Evolutionary conservation across 2,113 vertebrate species (phyloP).

Genomic region (Equus quagga): DNA sequence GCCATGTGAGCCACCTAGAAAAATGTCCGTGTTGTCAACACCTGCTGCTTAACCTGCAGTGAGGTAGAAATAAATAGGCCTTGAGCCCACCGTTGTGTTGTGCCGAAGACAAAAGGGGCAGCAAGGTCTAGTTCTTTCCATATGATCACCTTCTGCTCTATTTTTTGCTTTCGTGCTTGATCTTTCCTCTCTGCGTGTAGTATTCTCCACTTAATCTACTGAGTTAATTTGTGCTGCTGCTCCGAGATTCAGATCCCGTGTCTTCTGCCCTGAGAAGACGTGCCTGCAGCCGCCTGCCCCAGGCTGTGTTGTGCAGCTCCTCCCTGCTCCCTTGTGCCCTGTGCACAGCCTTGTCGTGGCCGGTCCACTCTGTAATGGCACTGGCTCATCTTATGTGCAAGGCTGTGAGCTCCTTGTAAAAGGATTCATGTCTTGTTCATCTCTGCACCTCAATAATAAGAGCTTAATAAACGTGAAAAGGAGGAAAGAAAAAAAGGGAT

Average conservation of each 20-base stretch:
- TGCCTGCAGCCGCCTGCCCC: not conserved
- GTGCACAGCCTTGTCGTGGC: not conserved
- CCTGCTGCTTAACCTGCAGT: not conserved
- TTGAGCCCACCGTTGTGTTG: not conserved
- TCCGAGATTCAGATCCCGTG: not conserved
- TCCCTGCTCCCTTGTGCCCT: not conserved
- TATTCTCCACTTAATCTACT: not conserved
- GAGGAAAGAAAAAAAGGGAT: not conserved
- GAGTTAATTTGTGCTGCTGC: not conserved
- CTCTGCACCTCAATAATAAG: not conserved
- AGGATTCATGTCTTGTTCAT: not conserved
- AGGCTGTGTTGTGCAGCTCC: accelerated
- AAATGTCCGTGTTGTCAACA: not conserved
- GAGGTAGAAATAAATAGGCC: not conserved
- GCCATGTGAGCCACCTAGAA: not conserved
- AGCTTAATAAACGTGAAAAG: not conserved
- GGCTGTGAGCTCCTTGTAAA: not conserved
- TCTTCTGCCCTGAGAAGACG: not conserved
- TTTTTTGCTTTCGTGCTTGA: not conserved
- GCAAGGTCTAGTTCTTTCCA: not conserved
- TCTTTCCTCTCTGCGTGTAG: not conserved
- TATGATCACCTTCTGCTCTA: not conserved
- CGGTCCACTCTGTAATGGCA: not conserved
- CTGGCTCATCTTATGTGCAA: not conserved
- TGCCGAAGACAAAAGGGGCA: not conserved